Evolutionary conservation across 2,113 vertebrate genomes (phyloP).

Genomic region (Crotalus tigris): DNA sequence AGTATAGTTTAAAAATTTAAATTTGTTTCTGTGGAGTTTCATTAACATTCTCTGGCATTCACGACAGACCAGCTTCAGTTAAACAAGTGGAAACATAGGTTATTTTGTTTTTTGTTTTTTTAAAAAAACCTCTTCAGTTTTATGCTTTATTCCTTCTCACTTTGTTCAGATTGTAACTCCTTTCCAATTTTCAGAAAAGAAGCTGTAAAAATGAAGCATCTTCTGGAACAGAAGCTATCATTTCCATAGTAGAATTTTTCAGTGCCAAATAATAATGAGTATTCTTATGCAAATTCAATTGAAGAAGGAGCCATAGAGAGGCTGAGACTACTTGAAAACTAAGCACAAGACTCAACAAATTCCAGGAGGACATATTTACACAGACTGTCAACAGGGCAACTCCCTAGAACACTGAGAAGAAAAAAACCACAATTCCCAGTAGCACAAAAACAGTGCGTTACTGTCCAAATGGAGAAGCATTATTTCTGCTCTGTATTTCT

Average conservation of each 20-base stretch:
- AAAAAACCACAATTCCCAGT: not conserved
- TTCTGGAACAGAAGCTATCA: not conserved
- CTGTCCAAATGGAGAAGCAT: not conserved
- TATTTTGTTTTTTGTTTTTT: not conserved
- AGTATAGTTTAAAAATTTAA: not conserved
- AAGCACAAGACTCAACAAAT: not conserved
- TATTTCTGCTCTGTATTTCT: not conserved
- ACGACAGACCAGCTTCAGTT: not conserved
- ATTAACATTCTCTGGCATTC: not conserved
- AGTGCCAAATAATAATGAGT: not conserved
- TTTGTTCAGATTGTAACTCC: not conserved
- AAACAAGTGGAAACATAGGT: not conserved
- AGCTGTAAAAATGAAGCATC: not conserved
- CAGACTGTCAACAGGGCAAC: not conserved
- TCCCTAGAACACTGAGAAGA: not conserved
- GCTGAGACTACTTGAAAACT: not conserved
- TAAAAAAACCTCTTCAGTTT: not conserved
- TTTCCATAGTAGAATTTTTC: not conserved
- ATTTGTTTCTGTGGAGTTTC: not conserved
- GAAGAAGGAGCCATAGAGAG: not conserved
- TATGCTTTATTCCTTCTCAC: not conserved
- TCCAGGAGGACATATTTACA: not conserved
- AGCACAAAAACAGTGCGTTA: not conserved
- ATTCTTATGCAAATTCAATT: conserved; percentile 1
- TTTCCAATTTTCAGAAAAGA: not conserved